Conservation (phyloP, 2,113 vertebrate genomes). For the Rhabdomys dilectus region DNA sequence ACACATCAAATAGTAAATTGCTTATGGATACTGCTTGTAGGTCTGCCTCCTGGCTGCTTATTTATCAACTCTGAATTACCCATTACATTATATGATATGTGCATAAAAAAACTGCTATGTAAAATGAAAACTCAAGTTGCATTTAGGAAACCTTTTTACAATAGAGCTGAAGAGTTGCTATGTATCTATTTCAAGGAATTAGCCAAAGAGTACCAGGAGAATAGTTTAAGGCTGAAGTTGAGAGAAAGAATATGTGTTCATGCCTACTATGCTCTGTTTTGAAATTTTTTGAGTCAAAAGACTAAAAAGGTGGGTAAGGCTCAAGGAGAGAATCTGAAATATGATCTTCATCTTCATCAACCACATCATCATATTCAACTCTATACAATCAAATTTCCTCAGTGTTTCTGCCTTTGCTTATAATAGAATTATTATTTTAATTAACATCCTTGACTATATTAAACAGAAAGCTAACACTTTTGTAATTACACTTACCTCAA, state of each 20-base stretch:
- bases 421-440: neutral
- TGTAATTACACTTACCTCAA: neutral
- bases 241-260: neutral
- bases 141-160: conserved; percentile 77
- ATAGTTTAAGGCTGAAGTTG: neutral
- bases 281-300: neutral
- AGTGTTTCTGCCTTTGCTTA: neutral
- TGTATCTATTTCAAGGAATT: conserved; percentile 68
- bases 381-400: neutral
- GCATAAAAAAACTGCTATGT: conserved; percentile 82
- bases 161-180: conserved; percentile 74
- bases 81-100: conserved; percentile 81
- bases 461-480: neutral
- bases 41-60: conserved; percentile 78
- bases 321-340: neutral
- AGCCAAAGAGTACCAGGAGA: neutral
- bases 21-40: conserved; percentile 78
- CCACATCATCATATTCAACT: neutral
- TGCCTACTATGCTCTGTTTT: neutral
- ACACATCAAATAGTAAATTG: conserved; percentile 83
- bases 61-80: conserved; percentile 84
- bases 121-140: conserved; percentile 51
- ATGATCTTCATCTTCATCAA: no score
- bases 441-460: neutral
- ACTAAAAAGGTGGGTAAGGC: neutral